Percentiles rank a stretch among this genome's conserved stretches.
Conservation (phyloP, 2,797 vertebrate genomes). For the Podargus strigoides region DNA sequence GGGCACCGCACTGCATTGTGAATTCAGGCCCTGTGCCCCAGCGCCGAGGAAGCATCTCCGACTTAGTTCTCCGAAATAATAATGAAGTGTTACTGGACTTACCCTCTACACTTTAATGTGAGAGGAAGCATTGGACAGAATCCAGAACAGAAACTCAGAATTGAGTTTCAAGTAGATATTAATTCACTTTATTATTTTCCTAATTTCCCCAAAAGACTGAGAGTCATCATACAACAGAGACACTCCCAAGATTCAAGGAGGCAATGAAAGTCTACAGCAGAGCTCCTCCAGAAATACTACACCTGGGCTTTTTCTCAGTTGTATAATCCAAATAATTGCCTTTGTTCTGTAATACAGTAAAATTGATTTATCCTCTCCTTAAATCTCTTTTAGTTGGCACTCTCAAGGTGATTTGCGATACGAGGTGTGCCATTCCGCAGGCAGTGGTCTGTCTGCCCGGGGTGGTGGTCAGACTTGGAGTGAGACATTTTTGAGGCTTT, state of each 20-base stretch:
- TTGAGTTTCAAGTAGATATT: neutral
- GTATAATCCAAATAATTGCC: constrained; percentile 26
- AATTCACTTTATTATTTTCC: neutral
- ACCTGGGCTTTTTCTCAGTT: constrained; percentile 1
- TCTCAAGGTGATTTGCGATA: neutral
- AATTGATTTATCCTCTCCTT: neutral
- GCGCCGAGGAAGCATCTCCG: neutral
- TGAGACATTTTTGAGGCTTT: neutral
- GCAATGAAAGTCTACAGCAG: neutral
- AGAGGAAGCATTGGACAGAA: neutral
- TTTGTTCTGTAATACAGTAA: constrained; percentile 31
- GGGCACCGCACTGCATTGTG: neutral
- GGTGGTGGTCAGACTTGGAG: neutral
- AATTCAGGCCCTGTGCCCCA: neutral
- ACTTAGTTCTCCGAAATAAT: neutral
- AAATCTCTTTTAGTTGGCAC: neutral
- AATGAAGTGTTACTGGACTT: neutral
- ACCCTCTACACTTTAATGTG: neutral
- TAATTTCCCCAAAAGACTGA: neutral
- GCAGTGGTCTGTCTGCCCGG: neutral
- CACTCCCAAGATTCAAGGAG: neutral
- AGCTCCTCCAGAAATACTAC: constrained; percentile 2
- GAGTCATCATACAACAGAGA: neutral
- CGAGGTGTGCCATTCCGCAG: neutral
- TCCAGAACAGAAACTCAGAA: neutral